Evolutionary conservation across 2,888 invertebrate species (phyloP).

Genomic region (Electrophaes corylata): DNA sequence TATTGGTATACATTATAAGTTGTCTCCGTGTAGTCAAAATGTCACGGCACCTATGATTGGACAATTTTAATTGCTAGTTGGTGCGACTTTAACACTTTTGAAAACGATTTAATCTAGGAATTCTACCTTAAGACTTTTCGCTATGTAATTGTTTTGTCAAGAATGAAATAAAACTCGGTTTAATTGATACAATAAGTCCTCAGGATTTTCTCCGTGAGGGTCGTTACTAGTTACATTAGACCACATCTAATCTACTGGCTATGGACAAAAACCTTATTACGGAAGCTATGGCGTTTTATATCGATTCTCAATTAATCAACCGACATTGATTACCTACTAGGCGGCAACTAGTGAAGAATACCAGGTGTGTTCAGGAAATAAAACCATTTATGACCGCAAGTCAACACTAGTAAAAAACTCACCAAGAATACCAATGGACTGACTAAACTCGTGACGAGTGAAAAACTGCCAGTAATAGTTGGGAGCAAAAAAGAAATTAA

Average conservation of each 20-base stretch:
- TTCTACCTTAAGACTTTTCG: not conserved
- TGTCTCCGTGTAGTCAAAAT: not conserved
- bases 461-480: slow-evolving; percentile 61
- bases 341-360: slow-evolving; percentile 43
- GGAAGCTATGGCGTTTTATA: slow-evolving; percentile 12
- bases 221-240: too few species aligned
- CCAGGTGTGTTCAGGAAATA: slow-evolving; percentile 53
- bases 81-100: not conserved
- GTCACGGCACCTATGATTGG: not conserved
- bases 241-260: too few species aligned
- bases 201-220: not conserved
- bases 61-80: not conserved
- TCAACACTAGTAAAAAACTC: slow-evolving; percentile 45
- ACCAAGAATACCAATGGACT: slow-evolving; percentile 28
- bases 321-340: slow-evolving; percentile 43
- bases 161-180: not conserved
- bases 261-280: slow-evolving; percentile 15
- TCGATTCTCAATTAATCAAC: slow-evolving; percentile 15
- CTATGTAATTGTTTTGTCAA: not conserved
- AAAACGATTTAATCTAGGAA: not conserved
- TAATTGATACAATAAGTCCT: not conserved
- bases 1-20: not conserved
- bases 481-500: slow-evolving; percentile 52
- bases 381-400: slow-evolving; percentile 48
- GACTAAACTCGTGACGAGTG: slow-evolving; percentile 45